These are phyloP conservation scores for Mythimna lalbum DNA, from an alignment of 2,888 invertebrate genomes.

Conservation along the genomic window DNA sequence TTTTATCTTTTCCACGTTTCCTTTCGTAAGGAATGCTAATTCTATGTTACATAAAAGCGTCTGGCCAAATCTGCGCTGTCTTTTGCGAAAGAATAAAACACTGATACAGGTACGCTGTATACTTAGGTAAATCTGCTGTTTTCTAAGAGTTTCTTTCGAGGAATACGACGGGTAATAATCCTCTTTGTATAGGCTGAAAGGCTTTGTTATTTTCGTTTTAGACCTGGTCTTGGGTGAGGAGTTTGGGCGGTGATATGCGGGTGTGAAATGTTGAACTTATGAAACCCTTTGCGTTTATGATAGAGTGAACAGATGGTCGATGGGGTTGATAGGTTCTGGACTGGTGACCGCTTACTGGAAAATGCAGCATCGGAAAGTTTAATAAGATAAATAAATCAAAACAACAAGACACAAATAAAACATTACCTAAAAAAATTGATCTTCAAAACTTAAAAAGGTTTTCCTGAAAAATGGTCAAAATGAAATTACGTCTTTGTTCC, in stretches of 20 bases:
- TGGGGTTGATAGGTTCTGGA: no score
- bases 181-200: constrained; percentile 38
- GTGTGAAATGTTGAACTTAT: background rate
- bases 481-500: no score
- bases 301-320: background rate
- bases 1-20: constrained; percentile 46
- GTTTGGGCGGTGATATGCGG: background rate
- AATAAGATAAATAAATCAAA: no score
- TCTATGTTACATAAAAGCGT: constrained; percentile 46
- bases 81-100: constrained; percentile 54
- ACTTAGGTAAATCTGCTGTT: constrained; percentile 36
- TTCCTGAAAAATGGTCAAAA: no score
- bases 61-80: constrained; percentile 46
- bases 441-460: no score
- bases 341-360: no score
- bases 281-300: background rate
- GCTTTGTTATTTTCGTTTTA: constrained; percentile 38
- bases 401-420: no score
- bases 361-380: no score
- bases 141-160: constrained; percentile 30
- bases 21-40: constrained; percentile 54
- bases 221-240: background rate
- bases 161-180: constrained; percentile 42
- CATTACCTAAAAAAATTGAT: no score
- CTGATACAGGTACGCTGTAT: constrained; percentile 35